A percentile compares a stretch with the other conserved stretches of the same genome.
These are phyloP conservation scores for Pseudorasbora parva DNA, from an alignment of 2,113 vertebrate species.

Conservation along the genomic window DNA sequence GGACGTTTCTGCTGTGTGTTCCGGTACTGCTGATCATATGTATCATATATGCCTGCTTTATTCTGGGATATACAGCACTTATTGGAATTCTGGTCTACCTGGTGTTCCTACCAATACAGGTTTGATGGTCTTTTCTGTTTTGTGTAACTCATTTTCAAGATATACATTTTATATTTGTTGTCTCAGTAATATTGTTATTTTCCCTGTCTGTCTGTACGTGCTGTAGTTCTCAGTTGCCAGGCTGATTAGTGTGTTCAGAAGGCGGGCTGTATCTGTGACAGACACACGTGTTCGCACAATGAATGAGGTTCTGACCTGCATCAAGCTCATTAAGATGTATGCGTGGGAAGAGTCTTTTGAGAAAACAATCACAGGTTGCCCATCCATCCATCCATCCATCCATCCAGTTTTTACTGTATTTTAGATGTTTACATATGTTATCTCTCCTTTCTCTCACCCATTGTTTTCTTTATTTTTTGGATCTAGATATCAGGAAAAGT, in stretches of 20 bases:
- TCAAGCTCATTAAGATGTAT: constrained; percentile 85
- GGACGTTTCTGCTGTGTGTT: constrained; percentile 68
- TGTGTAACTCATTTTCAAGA: background rate
- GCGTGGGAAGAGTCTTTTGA: constrained; percentile 83
- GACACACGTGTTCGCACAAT: constrained; percentile 78
- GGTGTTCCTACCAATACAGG: constrained; percentile 79
- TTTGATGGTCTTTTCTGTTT: constrained; percentile 48
- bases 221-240: constrained; percentile 74
- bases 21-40: constrained; percentile 73
- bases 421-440: background rate
- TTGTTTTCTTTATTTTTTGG: constrained; percentile 55
- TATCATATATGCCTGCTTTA: constrained; percentile 71
- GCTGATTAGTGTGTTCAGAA: constrained; percentile 72
- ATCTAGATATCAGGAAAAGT: constrained; percentile 72
- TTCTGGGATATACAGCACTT: constrained; percentile 80
- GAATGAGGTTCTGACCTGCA: constrained; percentile 82
- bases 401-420: background rate
- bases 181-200: background rate
- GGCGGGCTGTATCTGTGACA: constrained; percentile 70
- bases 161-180: background rate
- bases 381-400: background rate
- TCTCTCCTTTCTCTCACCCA: constrained; percentile 1
- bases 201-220: constrained; percentile 20
- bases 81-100: constrained; percentile 71
- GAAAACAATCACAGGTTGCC: constrained; percentile 71